Evolutionary conservation across 2,888 invertebrate species (phyloP).

Genomic region (Digitonthophagus gazella): DNA sequence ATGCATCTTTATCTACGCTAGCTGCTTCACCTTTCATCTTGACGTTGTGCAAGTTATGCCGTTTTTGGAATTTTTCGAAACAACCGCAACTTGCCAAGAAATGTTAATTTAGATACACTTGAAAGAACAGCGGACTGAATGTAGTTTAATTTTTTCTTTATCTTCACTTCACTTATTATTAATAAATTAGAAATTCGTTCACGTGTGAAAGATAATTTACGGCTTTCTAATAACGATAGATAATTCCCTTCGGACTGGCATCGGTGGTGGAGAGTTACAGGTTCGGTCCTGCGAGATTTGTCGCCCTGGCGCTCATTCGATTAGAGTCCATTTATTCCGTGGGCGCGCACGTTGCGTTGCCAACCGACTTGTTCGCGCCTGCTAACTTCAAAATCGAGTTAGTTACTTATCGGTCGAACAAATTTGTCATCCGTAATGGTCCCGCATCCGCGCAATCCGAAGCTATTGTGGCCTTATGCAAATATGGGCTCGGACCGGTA

Average conservation of each 20-base stretch:
- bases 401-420: slow-evolving; percentile 9
- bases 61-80: no score
- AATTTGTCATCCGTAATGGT: slow-evolving; percentile 15
- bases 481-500: slow-evolving; percentile 1
- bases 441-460: slow-evolving; percentile 1
- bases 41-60: no score
- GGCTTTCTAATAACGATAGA: background rate
- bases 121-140: no score
- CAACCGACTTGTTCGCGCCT: slow-evolving; percentile 4
- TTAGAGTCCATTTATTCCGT: background rate
- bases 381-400: slow-evolving; percentile 13
- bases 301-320: background rate
- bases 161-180: background rate
- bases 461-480: slow-evolving; percentile 14
- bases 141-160: no score
- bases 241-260: background rate
- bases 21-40: no score
- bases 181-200: background rate
- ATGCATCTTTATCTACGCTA: no score
- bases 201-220: background rate
- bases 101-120: no score
- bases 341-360: background rate
- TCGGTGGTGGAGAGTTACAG: background rate
- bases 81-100: no score
- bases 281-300: background rate